Evolutionary conservation across 1,140 invertebrate species (phyloP), one percentile per base, ranked within the genome.

Genomic region (Brachionus koreanus): DNA sequence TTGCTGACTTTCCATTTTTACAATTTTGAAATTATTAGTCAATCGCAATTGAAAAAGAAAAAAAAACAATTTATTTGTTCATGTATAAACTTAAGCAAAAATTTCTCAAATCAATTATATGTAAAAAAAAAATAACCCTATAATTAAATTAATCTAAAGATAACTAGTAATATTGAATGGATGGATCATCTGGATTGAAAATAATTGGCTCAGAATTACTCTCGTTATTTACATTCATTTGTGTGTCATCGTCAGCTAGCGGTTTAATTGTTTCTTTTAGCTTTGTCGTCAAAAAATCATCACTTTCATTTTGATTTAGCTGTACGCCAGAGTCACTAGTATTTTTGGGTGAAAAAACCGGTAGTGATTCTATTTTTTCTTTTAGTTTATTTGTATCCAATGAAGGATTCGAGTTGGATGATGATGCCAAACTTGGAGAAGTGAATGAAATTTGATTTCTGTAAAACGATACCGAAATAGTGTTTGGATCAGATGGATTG

Each of bases 371-470:
- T 7, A 23, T 9, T 23, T 69, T 69, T 33, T 65, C 25, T 7
- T 43, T 43, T 23, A 13, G 46, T 25, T 74, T 74, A 74, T 43
- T 46, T 25, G 29, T 25, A 13, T 74, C 69, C 9, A 74, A 29
- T 23, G 69, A 74, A 19, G 19, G 23, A 29, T 43, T 74, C 19
- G 69, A 74, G 25, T 74, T 43, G 16, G 42, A 12, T 43, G 69
- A 74, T 13, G 9, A 23, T 19, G 43, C 6, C 12, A 74, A 12
- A 23, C 19, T 46, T 25, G 69, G 69, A 13, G 69, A 74, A 12
- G 69, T 74, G n/a, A 74, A 74, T 9, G 69, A 74, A 25, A 74
- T 16, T 25, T 74, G 69, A 33, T 74, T 74, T 74, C 43, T 74
- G 23, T 74, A 74, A 46, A 74, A 74, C 12, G 37, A 46, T 13